Conservation (phyloP, 2,888 invertebrate genomes). For the Pandemis corylana region DNA sequence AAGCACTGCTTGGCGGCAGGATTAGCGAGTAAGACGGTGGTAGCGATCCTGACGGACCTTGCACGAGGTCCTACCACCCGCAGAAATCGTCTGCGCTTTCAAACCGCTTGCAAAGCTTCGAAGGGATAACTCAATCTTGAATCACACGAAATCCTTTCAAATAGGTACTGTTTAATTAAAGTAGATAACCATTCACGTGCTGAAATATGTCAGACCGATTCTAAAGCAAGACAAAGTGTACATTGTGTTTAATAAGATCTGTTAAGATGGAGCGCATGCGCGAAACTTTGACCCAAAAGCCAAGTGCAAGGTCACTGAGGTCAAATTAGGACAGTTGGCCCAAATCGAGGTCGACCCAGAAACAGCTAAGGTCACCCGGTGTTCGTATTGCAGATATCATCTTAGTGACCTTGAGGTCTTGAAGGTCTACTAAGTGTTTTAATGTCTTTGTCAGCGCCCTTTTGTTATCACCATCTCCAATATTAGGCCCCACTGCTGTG, state of each 20-base stretch:
- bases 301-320: constrained; percentile 68
- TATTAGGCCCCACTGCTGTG: too few relatives aligned
- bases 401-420: constrained; percentile 19
- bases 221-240: neutral
- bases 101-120: too few relatives aligned
- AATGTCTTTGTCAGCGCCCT: neutral
- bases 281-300: constrained; percentile 62
- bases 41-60: too few relatives aligned
- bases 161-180: too few relatives aligned
- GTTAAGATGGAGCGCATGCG: constrained; percentile 20
- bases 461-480: neutral
- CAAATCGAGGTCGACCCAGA: constrained; percentile 57
- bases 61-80: too few relatives aligned
- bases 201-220: too few relatives aligned
- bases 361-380: constrained; percentile 27
- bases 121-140: too few relatives aligned
- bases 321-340: constrained; percentile 72
- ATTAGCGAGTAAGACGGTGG: too few relatives aligned
- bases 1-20: too few relatives aligned
- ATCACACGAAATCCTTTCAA: too few relatives aligned
- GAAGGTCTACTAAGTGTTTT: neutral
- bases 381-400: constrained; percentile 1
- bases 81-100: too few relatives aligned
- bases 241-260: neutral
- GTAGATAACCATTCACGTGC: too few relatives aligned